Conservation (phyloP, 2,113 vertebrate genomes). For the Ailurus styani region DNA sequence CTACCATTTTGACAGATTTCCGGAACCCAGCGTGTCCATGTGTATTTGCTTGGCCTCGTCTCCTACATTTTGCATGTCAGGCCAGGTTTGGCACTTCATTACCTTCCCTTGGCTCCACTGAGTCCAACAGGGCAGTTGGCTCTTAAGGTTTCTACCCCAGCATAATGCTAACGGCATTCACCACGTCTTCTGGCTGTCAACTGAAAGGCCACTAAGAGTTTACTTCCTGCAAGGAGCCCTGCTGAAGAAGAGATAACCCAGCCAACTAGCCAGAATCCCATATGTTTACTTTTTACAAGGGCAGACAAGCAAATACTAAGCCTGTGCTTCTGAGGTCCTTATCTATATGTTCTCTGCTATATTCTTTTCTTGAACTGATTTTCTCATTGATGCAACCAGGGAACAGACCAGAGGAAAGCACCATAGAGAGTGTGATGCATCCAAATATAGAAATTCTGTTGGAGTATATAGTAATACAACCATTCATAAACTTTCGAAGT, state of each 20-base stretch:
- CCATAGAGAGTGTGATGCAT: not conserved
- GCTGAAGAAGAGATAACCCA: not conserved
- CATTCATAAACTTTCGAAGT: not conserved
- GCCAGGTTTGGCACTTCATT: not conserved
- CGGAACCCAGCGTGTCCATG: not conserved
- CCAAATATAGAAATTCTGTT: not conserved
- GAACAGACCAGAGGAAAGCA: not conserved
- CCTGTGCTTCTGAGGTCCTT: not conserved
- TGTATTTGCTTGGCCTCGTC: not conserved
- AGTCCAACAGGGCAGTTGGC: not conserved
- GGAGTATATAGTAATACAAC: not conserved
- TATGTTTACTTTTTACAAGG: constrained; percentile 9
- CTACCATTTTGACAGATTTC: not conserved
- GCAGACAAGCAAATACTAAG: not conserved
- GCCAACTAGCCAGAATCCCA: not conserved
- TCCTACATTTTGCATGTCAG: not conserved
- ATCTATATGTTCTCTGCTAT: not conserved
- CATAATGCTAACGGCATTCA: not conserved
- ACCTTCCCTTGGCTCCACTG: not conserved
- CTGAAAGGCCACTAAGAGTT: constrained; percentile 52
- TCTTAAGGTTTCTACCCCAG: not conserved
- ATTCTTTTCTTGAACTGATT: not conserved
- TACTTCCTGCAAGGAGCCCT: not conserved
- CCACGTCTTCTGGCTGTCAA: constrained; percentile 18
- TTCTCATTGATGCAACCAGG: not conserved